These are phyloP conservation scores for Pollenia labialis DNA, from an alignment of 2,888 invertebrate species.

Conservation along the genomic window DNA sequence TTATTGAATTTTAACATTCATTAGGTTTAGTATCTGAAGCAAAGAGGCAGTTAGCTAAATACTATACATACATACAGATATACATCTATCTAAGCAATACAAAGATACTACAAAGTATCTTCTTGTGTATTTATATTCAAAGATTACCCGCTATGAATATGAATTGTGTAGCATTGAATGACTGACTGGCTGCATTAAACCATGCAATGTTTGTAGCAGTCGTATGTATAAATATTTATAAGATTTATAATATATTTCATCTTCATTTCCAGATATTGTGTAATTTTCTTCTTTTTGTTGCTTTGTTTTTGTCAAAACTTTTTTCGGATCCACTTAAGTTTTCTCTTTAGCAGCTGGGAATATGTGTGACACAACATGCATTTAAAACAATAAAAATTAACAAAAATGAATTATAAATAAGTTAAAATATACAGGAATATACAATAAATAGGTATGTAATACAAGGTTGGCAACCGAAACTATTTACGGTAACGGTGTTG, in stretches of 20 bases:
- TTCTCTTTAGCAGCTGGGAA: constrained; percentile 18
- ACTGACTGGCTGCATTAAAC: not conserved
- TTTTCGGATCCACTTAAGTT: constrained; percentile 19
- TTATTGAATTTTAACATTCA: constrained; percentile 55
- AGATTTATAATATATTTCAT: constrained; percentile 48
- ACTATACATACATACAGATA: not conserved
- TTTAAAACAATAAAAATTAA: constrained; percentile 34
- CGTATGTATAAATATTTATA: constrained; percentile 35
- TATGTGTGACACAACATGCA: constrained; percentile 33
- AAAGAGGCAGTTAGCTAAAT: constrained; percentile 34
- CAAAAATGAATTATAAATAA: not conserved
- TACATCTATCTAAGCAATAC: not conserved
- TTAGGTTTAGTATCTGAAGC: constrained; percentile 28
- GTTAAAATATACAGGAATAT: not conserved
- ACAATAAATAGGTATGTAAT: not conserved
- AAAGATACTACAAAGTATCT: not conserved
- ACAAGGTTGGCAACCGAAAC: not conserved
- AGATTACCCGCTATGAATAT: constrained; percentile 40
- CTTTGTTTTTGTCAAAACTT: not conserved
- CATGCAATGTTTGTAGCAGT: not conserved
- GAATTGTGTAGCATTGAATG: constrained; percentile 7
- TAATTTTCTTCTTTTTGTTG: constrained; percentile 41
- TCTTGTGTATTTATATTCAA: not conserved
- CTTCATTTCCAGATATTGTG: constrained; percentile 61
- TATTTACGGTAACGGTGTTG: not conserved